phyloP scores from a whole-genome alignment of 2,888 invertebrate genomes.

The Drosophila colorata region DNA sequence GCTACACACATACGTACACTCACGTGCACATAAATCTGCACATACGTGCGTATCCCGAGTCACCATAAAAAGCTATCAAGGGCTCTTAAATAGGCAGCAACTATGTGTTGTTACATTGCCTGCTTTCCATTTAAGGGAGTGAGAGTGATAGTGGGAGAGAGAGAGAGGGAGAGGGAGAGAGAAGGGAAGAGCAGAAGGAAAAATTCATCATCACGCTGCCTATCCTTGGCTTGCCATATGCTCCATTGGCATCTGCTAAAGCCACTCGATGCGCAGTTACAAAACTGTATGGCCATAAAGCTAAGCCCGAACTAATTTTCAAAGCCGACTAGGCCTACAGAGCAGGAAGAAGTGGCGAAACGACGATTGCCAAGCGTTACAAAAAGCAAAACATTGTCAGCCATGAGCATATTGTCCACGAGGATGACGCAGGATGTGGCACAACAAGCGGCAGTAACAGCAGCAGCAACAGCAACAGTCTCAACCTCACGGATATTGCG shows the following conservation, averaged over 20 bases:
- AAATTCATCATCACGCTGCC: conserved; percentile 43
- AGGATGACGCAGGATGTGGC: conserved; percentile 40
- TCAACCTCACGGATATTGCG: conserved; percentile 31
- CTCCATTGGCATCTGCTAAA: conserved; percentile 31
- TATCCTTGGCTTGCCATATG: conserved; percentile 17
- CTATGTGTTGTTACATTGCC: conserved; percentile 16
- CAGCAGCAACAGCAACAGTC: conserved; percentile 6
- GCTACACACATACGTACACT: background rate
- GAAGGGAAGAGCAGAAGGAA: background rate
- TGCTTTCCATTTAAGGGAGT: conserved; percentile 2
- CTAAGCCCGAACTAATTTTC: conserved; percentile 66
- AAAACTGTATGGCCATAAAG: conserved; percentile 50
- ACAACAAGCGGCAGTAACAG: conserved; percentile 15
- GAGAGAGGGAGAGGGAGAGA: background rate
- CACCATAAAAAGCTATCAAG: conserved; percentile 10
- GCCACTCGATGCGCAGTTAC: conserved; percentile 34
- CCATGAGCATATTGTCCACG: conserved; percentile 39
- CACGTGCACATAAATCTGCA: background rate
- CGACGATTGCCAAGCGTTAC: conserved; percentile 23
- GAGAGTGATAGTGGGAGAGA: no score
- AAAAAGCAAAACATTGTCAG: conserved; percentile 48
- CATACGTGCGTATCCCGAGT: background rate
- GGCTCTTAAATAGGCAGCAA: conserved; percentile 12
- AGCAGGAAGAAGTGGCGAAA: conserved; percentile 38
- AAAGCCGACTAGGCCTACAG: conserved; percentile 50